phyloP scores from a whole-genome alignment of 2,797 vertebrate genomes.

The Fistularia commersonii region DNA sequence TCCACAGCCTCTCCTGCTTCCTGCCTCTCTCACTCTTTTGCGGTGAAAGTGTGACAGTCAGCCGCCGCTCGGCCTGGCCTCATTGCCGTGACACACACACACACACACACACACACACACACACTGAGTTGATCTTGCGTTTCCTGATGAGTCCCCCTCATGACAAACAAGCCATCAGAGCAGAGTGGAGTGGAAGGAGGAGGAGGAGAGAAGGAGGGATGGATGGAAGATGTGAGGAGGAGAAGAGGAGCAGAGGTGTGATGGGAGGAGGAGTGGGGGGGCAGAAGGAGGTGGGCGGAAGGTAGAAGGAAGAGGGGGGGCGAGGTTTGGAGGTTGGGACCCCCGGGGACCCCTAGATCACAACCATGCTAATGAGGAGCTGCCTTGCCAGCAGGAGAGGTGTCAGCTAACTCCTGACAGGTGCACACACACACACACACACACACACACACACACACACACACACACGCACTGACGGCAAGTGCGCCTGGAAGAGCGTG shows the following conservation, averaged over 20 bases:
- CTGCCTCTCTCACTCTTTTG: constrained; percentile 35
- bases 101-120: no score
- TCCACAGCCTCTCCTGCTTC: constrained; percentile 44
- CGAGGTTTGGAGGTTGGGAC: constrained; percentile 71
- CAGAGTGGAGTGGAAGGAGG: constrained; percentile 38
- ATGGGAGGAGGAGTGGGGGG: constrained; percentile 42
- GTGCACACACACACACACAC: constrained; percentile 66
- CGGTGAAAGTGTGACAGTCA: constrained; percentile 40
- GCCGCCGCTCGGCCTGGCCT: constrained; percentile 11
- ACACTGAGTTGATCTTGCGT: constrained; percentile 57
- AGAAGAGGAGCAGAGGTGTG: no score
- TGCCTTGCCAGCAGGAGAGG: constrained; percentile 78
- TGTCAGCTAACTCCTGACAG: constrained; percentile 84
- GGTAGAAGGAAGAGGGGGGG: constrained; percentile 41
- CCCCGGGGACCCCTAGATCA: constrained; percentile 80
- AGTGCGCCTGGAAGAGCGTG: constrained; percentile 6
- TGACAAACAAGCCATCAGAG: constrained; percentile 77
- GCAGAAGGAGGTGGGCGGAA: constrained; percentile 37
- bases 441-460: no score
- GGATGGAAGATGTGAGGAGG: constrained; percentile 39
- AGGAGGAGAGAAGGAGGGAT: constrained; percentile 35
- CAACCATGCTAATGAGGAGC: constrained; percentile 83
- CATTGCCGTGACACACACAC: no score
- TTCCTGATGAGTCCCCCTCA: constrained; percentile 69
- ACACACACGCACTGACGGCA: no score